Conservation (phyloP, 2,888 invertebrate species). For the Trichacis sp. region DNA sequence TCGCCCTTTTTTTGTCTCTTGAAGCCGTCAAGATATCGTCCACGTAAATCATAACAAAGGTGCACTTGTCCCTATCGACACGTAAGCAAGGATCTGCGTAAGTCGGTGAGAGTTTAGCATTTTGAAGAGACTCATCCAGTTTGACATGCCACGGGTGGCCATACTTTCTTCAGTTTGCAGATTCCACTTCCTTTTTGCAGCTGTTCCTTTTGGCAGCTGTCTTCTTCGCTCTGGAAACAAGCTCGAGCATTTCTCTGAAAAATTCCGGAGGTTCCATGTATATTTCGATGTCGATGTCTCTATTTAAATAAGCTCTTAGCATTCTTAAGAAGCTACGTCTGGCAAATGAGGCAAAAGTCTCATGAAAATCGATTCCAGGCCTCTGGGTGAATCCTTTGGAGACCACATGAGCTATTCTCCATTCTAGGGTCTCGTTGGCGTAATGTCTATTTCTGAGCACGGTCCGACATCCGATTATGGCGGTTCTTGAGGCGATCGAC, state of each 20-base stretch:
- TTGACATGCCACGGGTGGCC: constrained; percentile 21
- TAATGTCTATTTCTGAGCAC: constrained; percentile 30
- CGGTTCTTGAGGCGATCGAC: constrained; percentile 16
- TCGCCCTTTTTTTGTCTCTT: neutral
- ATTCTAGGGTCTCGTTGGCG: constrained; percentile 24
- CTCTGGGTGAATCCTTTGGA: constrained; percentile 39
- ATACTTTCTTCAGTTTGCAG: constrained; percentile 13
- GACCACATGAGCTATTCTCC: constrained; percentile 38
- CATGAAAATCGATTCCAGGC: no score
- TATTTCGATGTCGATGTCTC: constrained; percentile 29
- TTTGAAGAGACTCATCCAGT: constrained; percentile 5
- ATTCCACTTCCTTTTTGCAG: constrained; percentile 11
- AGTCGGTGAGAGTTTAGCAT: neutral
- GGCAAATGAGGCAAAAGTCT: constrained; percentile 34
- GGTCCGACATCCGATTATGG: constrained; percentile 25
- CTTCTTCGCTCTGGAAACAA: neutral
- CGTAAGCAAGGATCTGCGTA: constrained; percentile 18
- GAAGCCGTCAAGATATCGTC: constrained; percentile 19
- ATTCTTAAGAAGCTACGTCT: constrained; percentile 29
- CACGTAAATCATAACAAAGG: constrained; percentile 15
- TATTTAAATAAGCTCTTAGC: constrained; percentile 42
- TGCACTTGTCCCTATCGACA: neutral
- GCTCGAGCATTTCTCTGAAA: neutral
- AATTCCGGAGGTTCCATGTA: constrained; percentile 8
- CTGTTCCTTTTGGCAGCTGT: neutral